Evolutionary conservation across 2,113 vertebrate genomes (phyloP), one percentile per base, ranked within the genome.

Genomic region (Columba livia): DNA sequence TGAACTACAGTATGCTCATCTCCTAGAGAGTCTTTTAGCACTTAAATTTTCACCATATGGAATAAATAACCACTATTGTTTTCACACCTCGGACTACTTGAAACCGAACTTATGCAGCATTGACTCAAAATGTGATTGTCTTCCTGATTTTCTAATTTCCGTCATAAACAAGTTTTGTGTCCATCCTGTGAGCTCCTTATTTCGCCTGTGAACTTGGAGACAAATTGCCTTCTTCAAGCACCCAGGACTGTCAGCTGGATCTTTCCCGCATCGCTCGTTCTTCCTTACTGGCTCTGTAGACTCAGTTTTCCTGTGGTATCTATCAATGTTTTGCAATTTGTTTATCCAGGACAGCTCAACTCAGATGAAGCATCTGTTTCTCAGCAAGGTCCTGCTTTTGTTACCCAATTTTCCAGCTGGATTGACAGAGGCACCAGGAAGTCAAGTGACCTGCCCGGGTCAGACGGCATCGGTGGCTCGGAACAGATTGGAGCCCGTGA

Each of bases 371-470:
- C 89, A 94, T 96, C 90, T 95, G 79, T 18, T 96, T 97, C 89
- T 79, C 94, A 96, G 77, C 79, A 94, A 97, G 96, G 97, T 96
- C 95, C 87, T 94, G 82, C 81, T 96, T 96, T 95, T 93, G 96
- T 95, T 96, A 96, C 82, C 95, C 97, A 97, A 96, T 97, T 97
- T 97, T 97, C 97, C 97, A 97, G 97, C 79, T 97, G 96, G 96
- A 92, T 94, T 97, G 96, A 97, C 94, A 96, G 87, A 93, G 93
- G 87, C 96, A 96, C 96, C 94, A 91, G 71, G 88, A 96, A 97
- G 96, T 87, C 94, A 97, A 97, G 93, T 96, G 96, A 97, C 96
- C 96, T 93, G 95, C 77, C 87, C 16, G 14, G 93, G 93, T 96
- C 95, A 96, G 88, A 58, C 4, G 4, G 89, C 2, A 1, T n/a